Conservation (phyloP, 2,113 vertebrate genomes). For the Lontra canadensis region DNA sequence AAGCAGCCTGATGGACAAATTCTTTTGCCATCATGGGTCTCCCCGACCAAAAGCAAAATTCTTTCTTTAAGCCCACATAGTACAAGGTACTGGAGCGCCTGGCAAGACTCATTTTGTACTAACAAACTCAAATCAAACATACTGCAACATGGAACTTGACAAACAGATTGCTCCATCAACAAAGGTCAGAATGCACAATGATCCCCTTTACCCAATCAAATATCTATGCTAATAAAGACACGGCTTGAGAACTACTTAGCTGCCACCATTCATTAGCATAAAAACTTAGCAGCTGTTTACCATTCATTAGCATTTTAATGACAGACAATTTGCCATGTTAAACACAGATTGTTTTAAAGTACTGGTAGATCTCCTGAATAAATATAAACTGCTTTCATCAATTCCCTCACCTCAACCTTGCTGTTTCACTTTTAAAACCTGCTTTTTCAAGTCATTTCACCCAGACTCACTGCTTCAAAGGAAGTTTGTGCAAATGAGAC, state of each 20-base stretch:
- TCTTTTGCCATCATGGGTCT: slow-evolving; percentile 28
- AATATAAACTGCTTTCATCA: slow-evolving; percentile 70
- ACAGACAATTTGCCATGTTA: slow-evolving; percentile 77
- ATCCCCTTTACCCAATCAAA: slow-evolving; percentile 73
- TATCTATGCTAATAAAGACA: slow-evolving; percentile 73
- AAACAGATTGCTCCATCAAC: slow-evolving; percentile 59
- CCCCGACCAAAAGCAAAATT: neutral
- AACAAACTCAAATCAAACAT: slow-evolving; percentile 64
- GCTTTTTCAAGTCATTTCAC: slow-evolving; percentile 28
- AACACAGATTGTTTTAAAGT: slow-evolving; percentile 78
- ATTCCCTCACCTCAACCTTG: slow-evolving; percentile 50
- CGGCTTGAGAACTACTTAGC: slow-evolving; percentile 65
- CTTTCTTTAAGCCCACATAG: slow-evolving; percentile 22
- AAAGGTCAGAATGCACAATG: slow-evolving; percentile 57
- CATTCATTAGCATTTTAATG: slow-evolving; percentile 84
- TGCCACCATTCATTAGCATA: slow-evolving; percentile 78
- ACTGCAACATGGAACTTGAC: slow-evolving; percentile 47
- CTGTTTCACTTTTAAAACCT: slow-evolving; percentile 50
- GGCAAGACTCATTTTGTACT: slow-evolving; percentile 34
- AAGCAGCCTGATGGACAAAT: slow-evolving; percentile 19
- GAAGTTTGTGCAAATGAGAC: slow-evolving; percentile 35
- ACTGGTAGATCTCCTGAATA: slow-evolving; percentile 75
- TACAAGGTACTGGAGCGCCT: neutral
- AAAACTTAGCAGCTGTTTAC: slow-evolving; percentile 83
- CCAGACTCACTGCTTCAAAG: slow-evolving; percentile 9